Evolutionary conservation across 2,888 invertebrate genomes (phyloP), one percentile per base, ranked within the genome.

Genomic region (Embidobia sp.): DNA sequence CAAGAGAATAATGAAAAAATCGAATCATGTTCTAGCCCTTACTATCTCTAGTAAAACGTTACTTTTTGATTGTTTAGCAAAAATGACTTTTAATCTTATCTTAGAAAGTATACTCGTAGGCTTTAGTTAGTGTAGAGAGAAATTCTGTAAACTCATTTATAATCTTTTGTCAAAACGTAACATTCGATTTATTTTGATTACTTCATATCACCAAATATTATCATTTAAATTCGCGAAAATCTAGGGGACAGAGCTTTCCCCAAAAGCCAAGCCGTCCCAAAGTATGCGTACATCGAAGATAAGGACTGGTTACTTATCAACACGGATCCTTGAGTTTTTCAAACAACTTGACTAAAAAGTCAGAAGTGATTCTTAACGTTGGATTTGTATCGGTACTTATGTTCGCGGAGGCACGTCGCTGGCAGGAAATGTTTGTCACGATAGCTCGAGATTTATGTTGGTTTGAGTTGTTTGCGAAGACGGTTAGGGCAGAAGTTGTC

Each of bases 331-430:
- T 44, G 26, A 13, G 19, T 48, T 46, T 33, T 33, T 69, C 22
- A 15, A 18, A 16, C 18, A 10, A 7, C n/a, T n/a, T 1, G 15
- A 13, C 59, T 29, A 70, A 48, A 72, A 72, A 63, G 46, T 70
- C 55, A 46, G 10, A 72, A 72, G 55, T 53, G 49, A 63, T 72
- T 72, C 46, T 72, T 72, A 72, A 63, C 48, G 13, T 11, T 35
- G 48, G 48, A 63, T 63, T 48, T 53, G 70, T 72, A 72, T 64
- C 63, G 48, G 48, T 72, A 33, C 72, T 72, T 63, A 63, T 55
- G 55, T 57, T 55, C 16, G 29, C 31, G 22, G 46, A 53, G 40
- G 37, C 33, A 19, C 40, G 63, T 63, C 70, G 59, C 44, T 26
- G 33, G 61, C 48, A 55, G 64, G 46, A 66, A 51, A 35, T 59